phyloP scores from a whole-genome alignment of 2,113 vertebrate genomes.

The Chaenogobius annularis region DNA sequence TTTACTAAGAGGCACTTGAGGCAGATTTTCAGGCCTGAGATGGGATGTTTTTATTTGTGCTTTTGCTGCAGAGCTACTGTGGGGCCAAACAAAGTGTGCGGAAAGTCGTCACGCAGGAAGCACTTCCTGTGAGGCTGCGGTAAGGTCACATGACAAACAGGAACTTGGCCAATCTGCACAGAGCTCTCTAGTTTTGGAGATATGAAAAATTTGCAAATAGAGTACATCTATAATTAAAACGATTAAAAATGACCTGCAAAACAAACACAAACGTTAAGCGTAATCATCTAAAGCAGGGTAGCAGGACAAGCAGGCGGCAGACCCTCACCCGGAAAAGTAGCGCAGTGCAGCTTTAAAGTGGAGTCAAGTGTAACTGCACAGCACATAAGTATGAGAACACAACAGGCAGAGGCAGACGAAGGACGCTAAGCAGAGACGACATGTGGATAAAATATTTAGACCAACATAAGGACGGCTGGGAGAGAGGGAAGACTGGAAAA shows the following conservation, averaged over 20 bases:
- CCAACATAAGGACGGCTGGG: slow-evolving; percentile 8
- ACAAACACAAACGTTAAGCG: no score
- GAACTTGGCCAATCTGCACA: neutral
- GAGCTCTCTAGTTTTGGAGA: neutral
- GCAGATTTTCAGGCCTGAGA: no score
- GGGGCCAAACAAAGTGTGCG: slow-evolving; percentile 24
- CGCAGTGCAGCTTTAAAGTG: no score
- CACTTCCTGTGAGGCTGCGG: slow-evolving; percentile 41
- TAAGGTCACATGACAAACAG: neutral
- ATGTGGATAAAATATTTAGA: slow-evolving; percentile 42
- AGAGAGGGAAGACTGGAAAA: neutral
- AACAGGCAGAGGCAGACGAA: neutral
- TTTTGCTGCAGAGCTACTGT: neutral
- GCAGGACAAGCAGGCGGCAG: no score
- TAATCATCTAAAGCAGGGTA: no score
- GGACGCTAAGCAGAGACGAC: slow-evolving; percentile 13
- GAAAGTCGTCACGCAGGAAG: slow-evolving; percentile 59
- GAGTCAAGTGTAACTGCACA: no score
- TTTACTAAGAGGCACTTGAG: no score
- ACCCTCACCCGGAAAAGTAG: neutral
- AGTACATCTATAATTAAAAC: no score
- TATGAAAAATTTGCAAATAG: no score
- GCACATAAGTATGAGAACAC: neutral
- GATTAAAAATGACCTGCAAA: no score
- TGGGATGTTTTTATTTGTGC: no score